Percentiles rank a stretch among this genome's conserved stretches.
phyloP scores from a whole-genome alignment of 2,113 vertebrate species.

The Colaptes auratus region DNA sequence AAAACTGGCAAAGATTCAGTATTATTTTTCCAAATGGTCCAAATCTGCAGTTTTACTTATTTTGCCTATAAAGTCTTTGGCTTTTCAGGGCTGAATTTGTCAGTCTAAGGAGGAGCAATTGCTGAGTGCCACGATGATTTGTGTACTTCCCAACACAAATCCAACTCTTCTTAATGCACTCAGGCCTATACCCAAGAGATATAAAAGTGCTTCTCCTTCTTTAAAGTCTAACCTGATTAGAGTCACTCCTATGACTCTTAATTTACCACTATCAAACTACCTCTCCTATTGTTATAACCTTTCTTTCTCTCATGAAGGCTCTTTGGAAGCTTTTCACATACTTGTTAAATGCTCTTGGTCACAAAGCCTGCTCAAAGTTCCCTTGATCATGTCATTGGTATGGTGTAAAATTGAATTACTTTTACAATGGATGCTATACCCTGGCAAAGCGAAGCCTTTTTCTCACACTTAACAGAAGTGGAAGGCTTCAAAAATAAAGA shows the following conservation, averaged over 20 bases:
- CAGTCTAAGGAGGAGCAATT: background rate
- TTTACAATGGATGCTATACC: constrained; percentile 66
- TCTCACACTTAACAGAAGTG: constrained; percentile 65
- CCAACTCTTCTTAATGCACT: constrained; percentile 27
- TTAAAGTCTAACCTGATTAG: constrained; percentile 51
- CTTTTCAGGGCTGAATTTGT: background rate
- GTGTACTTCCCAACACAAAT: background rate
- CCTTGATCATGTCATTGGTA: constrained; percentile 76
- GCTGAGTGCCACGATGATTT: background rate
- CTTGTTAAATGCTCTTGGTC: constrained; percentile 71
- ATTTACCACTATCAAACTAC: constrained; percentile 57
- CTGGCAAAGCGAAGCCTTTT: constrained; percentile 53
- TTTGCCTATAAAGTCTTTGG: background rate
- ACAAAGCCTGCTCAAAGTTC: constrained; percentile 68
- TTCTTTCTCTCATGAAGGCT: constrained; percentile 51
- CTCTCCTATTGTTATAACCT: constrained; percentile 59
- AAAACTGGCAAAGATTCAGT: background rate
- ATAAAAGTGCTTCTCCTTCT: constrained; percentile 48
- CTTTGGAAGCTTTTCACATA: constrained; percentile 70
- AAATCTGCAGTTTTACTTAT: background rate
- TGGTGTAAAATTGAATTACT: constrained; percentile 78
- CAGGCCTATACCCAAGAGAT: background rate
- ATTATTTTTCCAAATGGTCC: background rate
- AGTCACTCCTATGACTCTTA: constrained; percentile 41
- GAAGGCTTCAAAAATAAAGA: constrained; percentile 46